A percentile compares a stretch with the other conserved stretches of the same genome.
Conservation (phyloP, 2,888 invertebrate species). For the Folsomia manolachei region DNA sequence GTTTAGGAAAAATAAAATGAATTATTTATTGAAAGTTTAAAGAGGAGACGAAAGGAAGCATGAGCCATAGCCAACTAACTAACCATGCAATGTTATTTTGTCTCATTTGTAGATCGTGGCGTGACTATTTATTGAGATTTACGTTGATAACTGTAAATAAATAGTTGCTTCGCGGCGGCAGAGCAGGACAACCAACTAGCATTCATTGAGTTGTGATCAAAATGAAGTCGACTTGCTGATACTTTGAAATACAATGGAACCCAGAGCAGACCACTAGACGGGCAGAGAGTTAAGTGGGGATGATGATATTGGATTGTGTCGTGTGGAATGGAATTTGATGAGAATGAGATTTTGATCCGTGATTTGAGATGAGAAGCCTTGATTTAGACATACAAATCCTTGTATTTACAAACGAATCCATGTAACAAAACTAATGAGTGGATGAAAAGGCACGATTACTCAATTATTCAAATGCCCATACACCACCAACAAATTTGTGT, state of each 20-base stretch:
- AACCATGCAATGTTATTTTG: background rate
- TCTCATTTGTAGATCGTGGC: background rate
- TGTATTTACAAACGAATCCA: background rate
- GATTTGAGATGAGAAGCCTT: background rate
- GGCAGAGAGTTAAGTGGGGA: no score
- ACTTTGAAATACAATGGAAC: background rate
- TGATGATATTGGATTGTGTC: no score
- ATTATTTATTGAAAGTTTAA: background rate
- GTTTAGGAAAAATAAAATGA: background rate
- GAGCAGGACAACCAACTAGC: background rate
- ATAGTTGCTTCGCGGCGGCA: background rate
- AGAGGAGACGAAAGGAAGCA: background rate
- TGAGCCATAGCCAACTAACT: background rate
- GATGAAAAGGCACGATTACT: background rate
- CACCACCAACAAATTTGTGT: background rate
- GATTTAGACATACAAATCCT: background rate
- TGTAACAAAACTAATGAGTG: background rate
- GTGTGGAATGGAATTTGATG: no score
- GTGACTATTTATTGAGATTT: conserved; percentile 6
- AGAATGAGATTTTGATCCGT: no score
- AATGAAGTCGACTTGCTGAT: background rate
- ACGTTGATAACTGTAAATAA: conserved; percentile 10
- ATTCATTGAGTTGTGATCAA: background rate
- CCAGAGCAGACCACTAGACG: no score
- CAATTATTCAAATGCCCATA: background rate